Evolutionary conservation across 1,140 invertebrate species (phyloP).

Genomic region (Theocolax elegans): DNA sequence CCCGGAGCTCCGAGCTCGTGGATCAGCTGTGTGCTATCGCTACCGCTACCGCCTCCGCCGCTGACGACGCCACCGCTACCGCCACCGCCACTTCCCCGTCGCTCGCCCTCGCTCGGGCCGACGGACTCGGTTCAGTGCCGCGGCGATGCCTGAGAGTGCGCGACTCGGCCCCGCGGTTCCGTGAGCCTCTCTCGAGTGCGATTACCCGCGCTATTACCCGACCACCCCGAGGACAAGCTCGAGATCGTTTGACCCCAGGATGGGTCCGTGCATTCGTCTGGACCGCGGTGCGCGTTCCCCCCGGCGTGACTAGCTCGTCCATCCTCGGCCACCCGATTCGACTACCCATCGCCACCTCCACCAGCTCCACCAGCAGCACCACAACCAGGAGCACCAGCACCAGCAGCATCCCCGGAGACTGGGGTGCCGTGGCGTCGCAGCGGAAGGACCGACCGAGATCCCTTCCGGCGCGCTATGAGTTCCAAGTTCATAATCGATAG

Average conservation of each 20-base stretch:
- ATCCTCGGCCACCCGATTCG: too few relatives aligned
- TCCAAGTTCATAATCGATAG: constrained; percentile 97
- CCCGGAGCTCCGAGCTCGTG: neutral
- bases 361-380: neutral
- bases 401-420: neutral
- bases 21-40: neutral
- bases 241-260: too few relatives aligned
- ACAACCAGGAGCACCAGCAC: neutral
- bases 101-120: too few relatives aligned
- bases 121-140: too few relatives aligned
- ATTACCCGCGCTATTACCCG: neutral
- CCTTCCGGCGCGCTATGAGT: constrained; percentile 75
- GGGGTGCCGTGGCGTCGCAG: neutral
- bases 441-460: constrained; percentile 54
- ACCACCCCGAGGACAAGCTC: too few relatives aligned
- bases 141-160: constrained; percentile 16
- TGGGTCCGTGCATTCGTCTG: too few relatives aligned
- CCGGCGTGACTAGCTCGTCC: neutral
- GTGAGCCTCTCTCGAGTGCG: neutral
- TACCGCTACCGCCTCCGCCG: neutral
- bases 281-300: too few relatives aligned
- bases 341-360: too few relatives aligned
- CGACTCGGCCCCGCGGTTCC: constrained; percentile 5
- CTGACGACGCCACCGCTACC: neutral
- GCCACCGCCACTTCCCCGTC: too few relatives aligned